A percentile compares a stretch with the other conserved stretches of the same genome.
phyloP scores from a whole-genome alignment of 2,888 invertebrate species.

The Punctoribates punctum region DNA sequence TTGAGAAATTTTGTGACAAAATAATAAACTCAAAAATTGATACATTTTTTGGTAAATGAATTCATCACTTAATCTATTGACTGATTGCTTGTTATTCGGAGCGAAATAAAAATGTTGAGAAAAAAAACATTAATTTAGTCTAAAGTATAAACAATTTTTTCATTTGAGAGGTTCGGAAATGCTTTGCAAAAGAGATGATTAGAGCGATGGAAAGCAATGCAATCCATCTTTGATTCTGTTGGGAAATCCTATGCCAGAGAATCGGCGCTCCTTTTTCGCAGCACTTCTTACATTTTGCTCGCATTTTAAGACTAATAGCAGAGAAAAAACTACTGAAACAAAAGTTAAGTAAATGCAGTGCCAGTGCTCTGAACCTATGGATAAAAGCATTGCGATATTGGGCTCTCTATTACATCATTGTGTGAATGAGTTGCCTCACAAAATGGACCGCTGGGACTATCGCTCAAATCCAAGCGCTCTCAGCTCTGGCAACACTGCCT shows the following conservation, averaged over 20 bases:
- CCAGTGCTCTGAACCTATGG: constrained; percentile 7
- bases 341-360: constrained; percentile 31
- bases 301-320: constrained; percentile 17
- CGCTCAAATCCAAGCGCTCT: constrained; percentile 23
- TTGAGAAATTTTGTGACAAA: no score
- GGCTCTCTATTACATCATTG: constrained; percentile 24
- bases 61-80: constrained; percentile 26
- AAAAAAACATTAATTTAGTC: constrained; percentile 6
- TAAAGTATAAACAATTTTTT: constrained; percentile 16
- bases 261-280: constrained; percentile 4
- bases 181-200: constrained; percentile 27
- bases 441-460: constrained; percentile 27
- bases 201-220: constrained; percentile 37
- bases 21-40: background rate
- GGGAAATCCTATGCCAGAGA: constrained; percentile 29
- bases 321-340: constrained; percentile 13
- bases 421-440: constrained; percentile 21
- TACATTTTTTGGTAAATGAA: constrained; percentile 6
- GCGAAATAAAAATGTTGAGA: background rate
- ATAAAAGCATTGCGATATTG: constrained; percentile 17
- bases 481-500: background rate
- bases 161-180: constrained; percentile 1
- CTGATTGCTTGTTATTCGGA: constrained; percentile 8
- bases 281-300: background rate
- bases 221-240: constrained; percentile 35